Evolutionary conservation across 2,113 vertebrate genomes (phyloP).

Genomic region (Sphyrna mokarran): DNA sequence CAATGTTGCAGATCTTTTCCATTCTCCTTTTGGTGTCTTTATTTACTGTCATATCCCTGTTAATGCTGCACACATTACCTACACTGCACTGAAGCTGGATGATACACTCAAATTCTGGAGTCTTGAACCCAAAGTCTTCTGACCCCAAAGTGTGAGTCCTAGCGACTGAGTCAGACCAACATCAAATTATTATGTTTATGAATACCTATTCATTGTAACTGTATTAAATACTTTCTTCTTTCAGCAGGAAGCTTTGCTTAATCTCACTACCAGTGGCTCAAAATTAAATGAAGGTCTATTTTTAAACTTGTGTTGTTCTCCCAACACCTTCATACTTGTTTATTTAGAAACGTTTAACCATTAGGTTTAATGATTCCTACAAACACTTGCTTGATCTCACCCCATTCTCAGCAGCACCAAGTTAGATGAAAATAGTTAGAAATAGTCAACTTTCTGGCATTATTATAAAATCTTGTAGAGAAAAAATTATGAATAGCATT

Average conservation of each 20-base stretch:
- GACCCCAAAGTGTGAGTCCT: background rate
- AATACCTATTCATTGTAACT: background rate
- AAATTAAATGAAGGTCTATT: background rate
- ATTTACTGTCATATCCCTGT: background rate
- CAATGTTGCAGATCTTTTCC: background rate
- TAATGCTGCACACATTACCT: background rate
- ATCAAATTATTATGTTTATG: background rate
- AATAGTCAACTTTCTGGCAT: background rate
- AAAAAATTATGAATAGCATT: background rate
- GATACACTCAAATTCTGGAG: no score
- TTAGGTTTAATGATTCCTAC: background rate
- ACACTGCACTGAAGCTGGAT: background rate
- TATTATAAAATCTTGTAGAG: background rate
- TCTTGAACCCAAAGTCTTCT: no score
- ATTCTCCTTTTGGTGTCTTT: background rate
- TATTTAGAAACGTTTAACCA: background rate
- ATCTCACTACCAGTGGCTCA: background rate
- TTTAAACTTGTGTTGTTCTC: background rate
- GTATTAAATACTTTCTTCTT: background rate
- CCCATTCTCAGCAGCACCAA: background rate
- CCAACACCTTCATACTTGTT: background rate
- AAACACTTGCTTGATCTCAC: background rate
- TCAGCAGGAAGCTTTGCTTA: background rate
- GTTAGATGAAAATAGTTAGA: background rate
- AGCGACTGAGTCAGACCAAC: background rate